Evolutionary conservation across 2,797 vertebrate species (phyloP).

Genomic region (Hydrocynus forskahlii): DNA sequence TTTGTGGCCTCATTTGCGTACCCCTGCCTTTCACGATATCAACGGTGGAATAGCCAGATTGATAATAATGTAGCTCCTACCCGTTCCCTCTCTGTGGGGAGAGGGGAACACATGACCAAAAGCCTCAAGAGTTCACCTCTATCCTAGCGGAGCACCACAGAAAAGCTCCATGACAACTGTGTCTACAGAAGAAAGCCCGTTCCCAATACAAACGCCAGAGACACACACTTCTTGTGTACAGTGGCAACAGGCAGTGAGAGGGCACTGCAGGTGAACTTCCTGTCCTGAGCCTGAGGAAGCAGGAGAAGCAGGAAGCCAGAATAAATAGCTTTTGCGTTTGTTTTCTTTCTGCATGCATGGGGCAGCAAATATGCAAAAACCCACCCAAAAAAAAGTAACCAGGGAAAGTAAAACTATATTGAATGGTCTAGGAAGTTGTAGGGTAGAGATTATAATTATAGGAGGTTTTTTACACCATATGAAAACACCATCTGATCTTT

Average conservation of each 20-base stretch:
- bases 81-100: neutral
- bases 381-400: neutral
- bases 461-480: neutral
- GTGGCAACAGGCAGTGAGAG: neutral
- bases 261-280: constrained; percentile 62
- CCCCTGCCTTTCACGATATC: neutral
- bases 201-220: neutral
- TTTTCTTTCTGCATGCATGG: constrained; percentile 51
- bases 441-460: too few relatives aligned
- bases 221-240: neutral
- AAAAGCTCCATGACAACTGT: constrained; percentile 2
- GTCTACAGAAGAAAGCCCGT: constrained; percentile 8
- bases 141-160: neutral
- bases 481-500: neutral
- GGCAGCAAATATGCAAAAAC: constrained; percentile 32
- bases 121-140: constrained; percentile 59
- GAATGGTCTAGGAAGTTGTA: neutral
- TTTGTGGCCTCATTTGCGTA: neutral
- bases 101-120: neutral
- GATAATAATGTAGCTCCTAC: neutral
- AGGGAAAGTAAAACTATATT: neutral
- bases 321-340: constrained; percentile 58
- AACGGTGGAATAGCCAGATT: too few relatives aligned
- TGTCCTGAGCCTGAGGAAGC: constrained; percentile 54
- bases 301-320: constrained; percentile 59